Percentiles rank a stretch among this genome's conserved stretches.
Conservation (phyloP, 2,797 vertebrate species). For the Tiaroga cobitis region DNA sequence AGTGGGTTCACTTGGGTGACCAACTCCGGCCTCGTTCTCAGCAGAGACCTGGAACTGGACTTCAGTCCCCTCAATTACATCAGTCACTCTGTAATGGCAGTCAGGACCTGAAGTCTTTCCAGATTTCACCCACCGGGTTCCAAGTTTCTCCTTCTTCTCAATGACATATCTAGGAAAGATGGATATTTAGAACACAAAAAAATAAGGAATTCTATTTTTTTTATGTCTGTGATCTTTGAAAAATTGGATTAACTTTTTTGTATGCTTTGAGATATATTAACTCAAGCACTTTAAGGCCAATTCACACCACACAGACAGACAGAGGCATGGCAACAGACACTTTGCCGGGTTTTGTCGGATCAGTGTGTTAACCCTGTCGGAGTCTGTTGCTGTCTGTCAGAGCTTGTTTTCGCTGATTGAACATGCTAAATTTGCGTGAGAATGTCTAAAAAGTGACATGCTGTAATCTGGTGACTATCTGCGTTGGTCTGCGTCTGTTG, state of each 20-base stretch:
- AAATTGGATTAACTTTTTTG: not conserved
- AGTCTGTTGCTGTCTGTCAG: not conserved
- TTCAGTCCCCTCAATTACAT: constrained; percentile 96
- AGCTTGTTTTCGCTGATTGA: not conserved
- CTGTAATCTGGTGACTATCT: not conserved
- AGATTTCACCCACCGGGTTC: constrained; percentile 96
- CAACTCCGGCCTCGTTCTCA: constrained; percentile 95
- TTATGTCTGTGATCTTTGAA: not conserved
- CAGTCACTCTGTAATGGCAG: constrained; percentile 92
- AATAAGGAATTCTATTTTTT: not conserved
- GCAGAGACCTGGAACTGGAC: constrained; percentile 96
- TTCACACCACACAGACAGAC: not conserved
- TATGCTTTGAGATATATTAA: not conserved
- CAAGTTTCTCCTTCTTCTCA: constrained; percentile 98
- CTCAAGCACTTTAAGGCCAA: not conserved
- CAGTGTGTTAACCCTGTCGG: not conserved
- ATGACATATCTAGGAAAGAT: constrained; percentile 83
- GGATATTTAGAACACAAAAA: not conserved
- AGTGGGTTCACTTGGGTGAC: constrained; percentile 95
- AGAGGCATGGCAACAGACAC: not conserved
- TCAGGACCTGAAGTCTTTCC: constrained; percentile 94
- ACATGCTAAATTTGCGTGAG: not conserved
- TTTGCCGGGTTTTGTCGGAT: not conserved
- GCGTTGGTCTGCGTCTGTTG: not conserved
- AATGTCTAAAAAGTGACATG: not conserved